A percentile compares a stretch with the other conserved stretches of the same genome.
phyloP scores from a whole-genome alignment of 2,797 vertebrate genomes.

The Apogon talboti region DNA sequence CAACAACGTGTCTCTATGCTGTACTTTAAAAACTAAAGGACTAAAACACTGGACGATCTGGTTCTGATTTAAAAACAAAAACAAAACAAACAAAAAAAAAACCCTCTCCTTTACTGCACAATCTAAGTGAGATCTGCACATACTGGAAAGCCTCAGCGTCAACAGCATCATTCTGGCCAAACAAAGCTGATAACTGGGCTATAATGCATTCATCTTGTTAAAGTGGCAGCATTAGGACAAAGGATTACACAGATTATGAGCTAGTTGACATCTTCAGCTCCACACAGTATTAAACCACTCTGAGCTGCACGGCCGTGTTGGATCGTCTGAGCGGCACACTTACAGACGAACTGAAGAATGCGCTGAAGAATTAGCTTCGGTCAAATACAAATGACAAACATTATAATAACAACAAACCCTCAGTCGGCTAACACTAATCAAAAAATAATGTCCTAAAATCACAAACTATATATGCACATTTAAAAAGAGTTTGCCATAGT shows the following conservation, averaged over 20 bases:
- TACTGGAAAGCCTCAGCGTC: conserved; percentile 9
- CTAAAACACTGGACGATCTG: conserved; percentile 1
- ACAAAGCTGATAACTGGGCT: conserved; percentile 41
- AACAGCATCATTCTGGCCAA: neutral
- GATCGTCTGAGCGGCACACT: conserved; percentile 4
- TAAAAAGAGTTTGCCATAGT: neutral
- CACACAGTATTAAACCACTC: conserved; percentile 41
- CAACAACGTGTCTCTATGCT: neutral
- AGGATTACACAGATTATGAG: conserved; percentile 58
- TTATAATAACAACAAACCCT: neutral
- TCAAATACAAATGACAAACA: neutral
- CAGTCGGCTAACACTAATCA: neutral
- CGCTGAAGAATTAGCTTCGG: neutral
- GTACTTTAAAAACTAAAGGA: neutral
- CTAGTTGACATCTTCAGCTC: conserved; percentile 25
- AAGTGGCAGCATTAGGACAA: conserved; percentile 59
- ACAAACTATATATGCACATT: neutral
- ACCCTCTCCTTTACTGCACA: conserved; percentile 7
- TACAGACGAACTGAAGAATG: conserved; percentile 24
- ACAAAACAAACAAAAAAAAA: neutral
- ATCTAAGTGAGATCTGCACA: conserved; percentile 7
- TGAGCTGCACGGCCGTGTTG: conserved; percentile 13
- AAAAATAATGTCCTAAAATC: neutral
- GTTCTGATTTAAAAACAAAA: too few relatives aligned
- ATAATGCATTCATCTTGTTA: conserved; percentile 52